These are phyloP conservation scores for Polietes domitor DNA, from an alignment of 2,888 invertebrate species.

Conservation along the genomic window DNA sequence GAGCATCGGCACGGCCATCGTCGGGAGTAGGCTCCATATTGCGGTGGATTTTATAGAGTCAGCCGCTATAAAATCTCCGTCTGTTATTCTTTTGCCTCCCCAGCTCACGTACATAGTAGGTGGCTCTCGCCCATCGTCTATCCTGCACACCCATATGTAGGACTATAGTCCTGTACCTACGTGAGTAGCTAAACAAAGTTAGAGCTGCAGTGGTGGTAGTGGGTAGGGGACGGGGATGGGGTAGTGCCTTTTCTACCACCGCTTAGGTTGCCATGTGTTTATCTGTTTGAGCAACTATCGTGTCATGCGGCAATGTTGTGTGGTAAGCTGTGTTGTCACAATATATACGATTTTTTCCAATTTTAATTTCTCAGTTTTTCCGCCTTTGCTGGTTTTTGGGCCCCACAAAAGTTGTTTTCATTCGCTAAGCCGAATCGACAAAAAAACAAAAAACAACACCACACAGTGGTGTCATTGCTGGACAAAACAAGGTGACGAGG, in stretches of 20 bases:
- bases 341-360: slow-evolving; percentile 8
- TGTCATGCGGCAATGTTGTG: slow-evolving; percentile 27
- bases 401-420: slow-evolving; percentile 28
- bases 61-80: slow-evolving; percentile 28
- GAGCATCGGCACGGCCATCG: background rate
- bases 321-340: slow-evolving; percentile 37
- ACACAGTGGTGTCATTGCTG: too few species aligned
- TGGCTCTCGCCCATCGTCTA: too few species aligned
- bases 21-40: slow-evolving; percentile 47
- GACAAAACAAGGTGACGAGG: too few species aligned
- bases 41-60: slow-evolving; percentile 45
- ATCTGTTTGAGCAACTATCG: slow-evolving; percentile 22
- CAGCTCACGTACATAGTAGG: too few species aligned
- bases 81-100: background rate
- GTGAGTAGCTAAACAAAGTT: too few species aligned
- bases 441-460: background rate
- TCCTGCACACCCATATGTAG: too few species aligned
- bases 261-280: background rate
- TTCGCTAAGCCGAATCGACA: background rate
- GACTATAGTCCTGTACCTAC: too few species aligned
- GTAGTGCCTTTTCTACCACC: background rate
- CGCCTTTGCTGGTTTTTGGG: slow-evolving; percentile 13
- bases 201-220: background rate
- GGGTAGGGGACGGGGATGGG: background rate
- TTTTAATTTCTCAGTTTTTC: slow-evolving; percentile 37